Evolutionary conservation across 92 coral and sea anemone species (phyloP).

Genomic region (Epizoanthus ramosus): DNA sequence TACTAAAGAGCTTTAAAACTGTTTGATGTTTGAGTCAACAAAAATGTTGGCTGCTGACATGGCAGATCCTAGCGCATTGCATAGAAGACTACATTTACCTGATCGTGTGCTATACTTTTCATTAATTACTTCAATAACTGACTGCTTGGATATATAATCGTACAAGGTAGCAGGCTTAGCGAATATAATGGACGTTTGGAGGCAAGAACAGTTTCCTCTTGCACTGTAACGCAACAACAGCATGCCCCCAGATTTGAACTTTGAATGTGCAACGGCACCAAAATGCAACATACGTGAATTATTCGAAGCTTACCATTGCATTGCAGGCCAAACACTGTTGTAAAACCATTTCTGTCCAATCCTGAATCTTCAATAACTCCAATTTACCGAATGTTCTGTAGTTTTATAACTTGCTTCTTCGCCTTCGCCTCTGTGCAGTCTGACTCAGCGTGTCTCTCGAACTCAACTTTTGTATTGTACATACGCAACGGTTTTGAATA

Average conservation of each 20-base stretch:
- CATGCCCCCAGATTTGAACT: neutral
- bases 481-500: slow-evolving; percentile 17
- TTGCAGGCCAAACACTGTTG: slow-evolving; percentile 15
- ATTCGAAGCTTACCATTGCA: neutral
- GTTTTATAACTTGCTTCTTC: neutral
- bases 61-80: too few relatives aligned
- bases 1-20: too few relatives aligned
- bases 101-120: too few relatives aligned
- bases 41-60: too few relatives aligned
- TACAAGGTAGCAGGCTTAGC: too few relatives aligned
- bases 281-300: neutral
- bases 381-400: neutral
- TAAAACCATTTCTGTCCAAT: too few relatives aligned
- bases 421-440: neutral
- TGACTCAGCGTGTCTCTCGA: neutral
- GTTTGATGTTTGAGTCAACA: too few relatives aligned
- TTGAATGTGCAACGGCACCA: neutral
- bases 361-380: neutral
- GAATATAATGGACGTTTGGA: too few relatives aligned
- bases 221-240: neutral
- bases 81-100: too few relatives aligned
- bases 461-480: neutral
- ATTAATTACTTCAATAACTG: too few relatives aligned
- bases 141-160: too few relatives aligned
- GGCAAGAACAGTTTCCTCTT: too few relatives aligned